Percentiles rank a stretch among this genome's conserved stretches.
Evolutionary conservation across 2,888 invertebrate species (phyloP).

Genomic region (Erebia ligea): DNA sequence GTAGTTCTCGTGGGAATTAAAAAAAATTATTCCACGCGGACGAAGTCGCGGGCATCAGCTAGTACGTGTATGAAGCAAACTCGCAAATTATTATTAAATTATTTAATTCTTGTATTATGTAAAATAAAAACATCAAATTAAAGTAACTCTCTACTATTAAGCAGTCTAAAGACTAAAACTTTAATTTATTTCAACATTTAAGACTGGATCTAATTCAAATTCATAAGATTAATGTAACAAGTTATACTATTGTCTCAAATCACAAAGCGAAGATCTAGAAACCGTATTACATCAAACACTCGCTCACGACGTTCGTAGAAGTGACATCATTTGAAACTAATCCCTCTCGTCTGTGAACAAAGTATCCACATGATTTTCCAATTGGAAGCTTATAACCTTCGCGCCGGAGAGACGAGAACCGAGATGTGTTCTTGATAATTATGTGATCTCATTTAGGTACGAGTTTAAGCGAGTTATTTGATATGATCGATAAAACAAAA

Average conservation of each 20-base stretch:
- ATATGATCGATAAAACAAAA: no score
- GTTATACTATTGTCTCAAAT: slow-evolving; percentile 17
- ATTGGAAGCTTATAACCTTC: slow-evolving; percentile 54
- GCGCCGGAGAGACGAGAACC: slow-evolving; percentile 23
- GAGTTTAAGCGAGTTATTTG: not conserved
- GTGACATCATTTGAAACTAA: slow-evolving; percentile 25
- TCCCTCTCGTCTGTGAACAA: slow-evolving; percentile 20
- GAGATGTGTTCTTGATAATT: slow-evolving; percentile 26
- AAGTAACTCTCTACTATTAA: no score
- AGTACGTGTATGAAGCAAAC: no score
- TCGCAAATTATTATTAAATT: no score
- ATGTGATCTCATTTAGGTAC: slow-evolving; percentile 30
- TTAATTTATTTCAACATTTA: not conserved
- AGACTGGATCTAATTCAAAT: not conserved
- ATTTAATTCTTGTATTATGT: no score
- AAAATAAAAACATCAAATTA: no score
- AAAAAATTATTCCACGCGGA: no score
- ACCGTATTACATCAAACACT: slow-evolving; percentile 15
- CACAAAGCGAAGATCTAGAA: slow-evolving; percentile 11
- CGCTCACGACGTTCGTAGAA: not conserved
- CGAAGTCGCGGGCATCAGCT: no score
- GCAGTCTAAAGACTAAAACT: no score
- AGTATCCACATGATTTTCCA: slow-evolving; percentile 51
- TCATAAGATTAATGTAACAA: slow-evolving; percentile 7
- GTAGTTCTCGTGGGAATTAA: no score